Percentiles rank a stretch among this genome's conserved stretches.
phyloP scores from a whole-genome alignment of 2,888 invertebrate species.

The Drosophila yooni region DNA sequence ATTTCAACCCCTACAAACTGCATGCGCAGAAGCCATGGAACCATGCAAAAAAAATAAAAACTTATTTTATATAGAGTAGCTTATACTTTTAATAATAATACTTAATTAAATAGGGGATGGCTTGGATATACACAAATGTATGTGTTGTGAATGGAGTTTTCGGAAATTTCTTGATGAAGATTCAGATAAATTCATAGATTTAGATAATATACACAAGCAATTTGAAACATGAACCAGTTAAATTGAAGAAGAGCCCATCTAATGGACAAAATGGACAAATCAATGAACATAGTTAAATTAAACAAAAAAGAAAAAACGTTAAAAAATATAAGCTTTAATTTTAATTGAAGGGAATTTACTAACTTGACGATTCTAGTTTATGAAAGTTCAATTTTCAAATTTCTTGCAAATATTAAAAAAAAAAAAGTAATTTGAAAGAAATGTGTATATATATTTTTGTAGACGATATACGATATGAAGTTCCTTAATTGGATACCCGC shows the following conservation, averaged over 20 bases:
- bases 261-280: background rate
- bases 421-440: background rate
- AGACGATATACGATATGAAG: slow-evolving; percentile 3
- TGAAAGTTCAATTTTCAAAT: background rate
- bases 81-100: background rate
- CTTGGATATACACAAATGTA: background rate
- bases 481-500: slow-evolving; percentile 40
- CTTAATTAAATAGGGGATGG: background rate
- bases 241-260: too few relatives aligned
- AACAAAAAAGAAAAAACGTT: background rate
- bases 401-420: background rate
- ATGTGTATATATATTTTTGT: background rate
- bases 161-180: background rate
- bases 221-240: too few relatives aligned
- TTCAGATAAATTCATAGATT: background rate
- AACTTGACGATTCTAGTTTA: background rate
- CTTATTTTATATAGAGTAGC: background rate
- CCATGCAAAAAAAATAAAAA: slow-evolving; percentile 5
- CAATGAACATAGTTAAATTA: background rate
- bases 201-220: background rate
- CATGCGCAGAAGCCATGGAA: slow-evolving; percentile 17
- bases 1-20: slow-evolving; percentile 48
- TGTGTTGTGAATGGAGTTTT: background rate
- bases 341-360: background rate
- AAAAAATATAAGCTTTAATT: too few relatives aligned